Conservation (phyloP, 2,113 vertebrate genomes). For the Zosterops hypoxanthus region DNA sequence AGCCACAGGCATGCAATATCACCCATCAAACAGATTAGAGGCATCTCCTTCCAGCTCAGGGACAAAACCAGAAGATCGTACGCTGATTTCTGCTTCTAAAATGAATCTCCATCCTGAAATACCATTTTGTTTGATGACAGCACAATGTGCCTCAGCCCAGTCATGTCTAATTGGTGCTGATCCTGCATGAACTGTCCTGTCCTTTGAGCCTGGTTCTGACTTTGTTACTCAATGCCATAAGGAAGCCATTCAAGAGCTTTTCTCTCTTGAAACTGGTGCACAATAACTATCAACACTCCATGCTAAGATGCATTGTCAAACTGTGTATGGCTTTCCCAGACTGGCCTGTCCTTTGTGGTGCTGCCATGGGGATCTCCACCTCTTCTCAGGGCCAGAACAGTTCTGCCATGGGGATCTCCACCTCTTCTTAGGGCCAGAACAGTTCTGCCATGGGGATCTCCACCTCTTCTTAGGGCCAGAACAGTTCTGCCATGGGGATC, state of each 20-base stretch:
- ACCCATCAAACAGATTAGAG: background rate
- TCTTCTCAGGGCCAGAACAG: background rate
- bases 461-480: background rate
- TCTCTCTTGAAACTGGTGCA: background rate
- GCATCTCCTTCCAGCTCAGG: background rate
- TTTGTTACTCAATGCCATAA: background rate
- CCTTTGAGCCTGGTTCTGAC: background rate
- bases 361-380: background rate
- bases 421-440: background rate
- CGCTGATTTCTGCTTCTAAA: background rate
- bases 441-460: background rate
- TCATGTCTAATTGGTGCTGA: background rate
- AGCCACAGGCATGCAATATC: background rate
- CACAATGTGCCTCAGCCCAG: background rate
- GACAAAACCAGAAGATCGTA: background rate
- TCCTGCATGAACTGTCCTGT: background rate
- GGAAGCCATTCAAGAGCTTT: background rate
- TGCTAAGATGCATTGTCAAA: background rate
- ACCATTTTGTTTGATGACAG: background rate
- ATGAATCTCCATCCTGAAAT: background rate
- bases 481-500: background rate
- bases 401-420: background rate
- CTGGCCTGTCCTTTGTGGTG: fast-evolving
- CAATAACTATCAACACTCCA: background rate
- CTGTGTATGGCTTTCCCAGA: background rate